phyloP scores from a whole-genome alignment of 1,140 invertebrate genomes.

The Drosophila nasuta region DNA sequence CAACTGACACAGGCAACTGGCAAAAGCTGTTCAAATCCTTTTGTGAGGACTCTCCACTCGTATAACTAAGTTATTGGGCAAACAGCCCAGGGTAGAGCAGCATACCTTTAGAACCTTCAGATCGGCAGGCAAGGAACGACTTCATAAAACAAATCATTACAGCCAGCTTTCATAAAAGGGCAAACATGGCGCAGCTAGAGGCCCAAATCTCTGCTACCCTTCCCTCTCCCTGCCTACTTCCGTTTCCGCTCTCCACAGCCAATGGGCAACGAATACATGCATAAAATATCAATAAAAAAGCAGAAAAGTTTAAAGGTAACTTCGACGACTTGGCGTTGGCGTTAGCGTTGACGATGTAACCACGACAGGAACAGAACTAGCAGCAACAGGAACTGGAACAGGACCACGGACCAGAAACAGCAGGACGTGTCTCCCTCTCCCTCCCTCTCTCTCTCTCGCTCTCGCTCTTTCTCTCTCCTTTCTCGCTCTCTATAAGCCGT shows the following conservation, averaged over 20 bases:
- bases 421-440: slow-evolving; percentile 3
- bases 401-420: neutral
- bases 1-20: neutral
- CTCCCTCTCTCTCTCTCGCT: neutral
- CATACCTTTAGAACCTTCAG: neutral
- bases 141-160: slow-evolving; percentile 83
- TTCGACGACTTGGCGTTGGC: slow-evolving; percentile 55
- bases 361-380: slow-evolving; percentile 30
- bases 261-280: slow-evolving; percentile 59
- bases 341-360: slow-evolving; percentile 44
- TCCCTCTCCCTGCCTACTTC: neutral
- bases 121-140: slow-evolving; percentile 49
- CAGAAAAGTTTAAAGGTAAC: slow-evolving; percentile 76
- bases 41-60: slow-evolving; percentile 32
- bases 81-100: slow-evolving; percentile 19
- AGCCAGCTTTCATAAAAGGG: slow-evolving; percentile 72
- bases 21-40: slow-evolving; percentile 26
- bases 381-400: neutral
- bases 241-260: neutral
- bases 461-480: neutral
- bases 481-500: slow-evolving; percentile 43
- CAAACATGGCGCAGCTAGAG: slow-evolving; percentile 35
- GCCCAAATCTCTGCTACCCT: neutral
- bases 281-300: slow-evolving; percentile 81
- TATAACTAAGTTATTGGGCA: slow-evolving; percentile 51